These are phyloP conservation scores for Agrochola macilenta DNA, from an alignment of 2,888 invertebrate species.

Conservation along the genomic window DNA sequence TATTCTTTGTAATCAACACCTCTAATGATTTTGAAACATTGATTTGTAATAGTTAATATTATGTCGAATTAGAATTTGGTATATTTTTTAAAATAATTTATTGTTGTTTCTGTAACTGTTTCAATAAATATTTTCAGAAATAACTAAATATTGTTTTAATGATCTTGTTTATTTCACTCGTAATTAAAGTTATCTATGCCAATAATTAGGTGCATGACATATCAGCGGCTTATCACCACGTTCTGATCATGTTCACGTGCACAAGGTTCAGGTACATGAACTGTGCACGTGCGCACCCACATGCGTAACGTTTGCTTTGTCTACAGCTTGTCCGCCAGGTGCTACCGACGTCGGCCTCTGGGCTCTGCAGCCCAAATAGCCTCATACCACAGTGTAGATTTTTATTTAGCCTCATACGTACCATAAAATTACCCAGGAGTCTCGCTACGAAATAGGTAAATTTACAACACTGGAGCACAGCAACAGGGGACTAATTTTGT, in stretches of 20 bases:
- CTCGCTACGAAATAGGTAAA: not conserved
- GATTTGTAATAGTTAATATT: slow-evolving; percentile 75
- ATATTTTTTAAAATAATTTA: slow-evolving; percentile 85
- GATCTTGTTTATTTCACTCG: slow-evolving; percentile 24
- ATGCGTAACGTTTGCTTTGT: slow-evolving; percentile 38
- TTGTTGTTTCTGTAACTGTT: slow-evolving; percentile 87
- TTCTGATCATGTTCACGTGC: slow-evolving; percentile 43
- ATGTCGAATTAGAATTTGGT: slow-evolving; percentile 79
- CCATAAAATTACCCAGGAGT: not conserved
- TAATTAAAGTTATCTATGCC: slow-evolving; percentile 27
- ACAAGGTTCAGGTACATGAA: slow-evolving; percentile 29
- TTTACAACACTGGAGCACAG: not conserved
- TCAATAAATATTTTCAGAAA: slow-evolving; percentile 81
- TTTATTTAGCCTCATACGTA: not conserved
- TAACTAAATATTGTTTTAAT: slow-evolving; percentile 58
- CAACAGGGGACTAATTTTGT: too few relatives aligned
- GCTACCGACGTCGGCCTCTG: too few relatives aligned
- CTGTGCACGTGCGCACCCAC: slow-evolving; percentile 29
- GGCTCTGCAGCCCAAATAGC: not conserved
- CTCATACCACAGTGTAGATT: not conserved
- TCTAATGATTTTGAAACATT: slow-evolving; percentile 67
- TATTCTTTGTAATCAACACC: slow-evolving; percentile 76
- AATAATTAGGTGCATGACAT: slow-evolving; percentile 36
- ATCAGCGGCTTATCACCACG: slow-evolving; percentile 38
- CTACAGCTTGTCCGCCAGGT: slow-evolving; percentile 24